Evolutionary conservation across 64 coral and sea anemone species (phyloP).

Genomic region (Stichodactyla helianthus): DNA sequence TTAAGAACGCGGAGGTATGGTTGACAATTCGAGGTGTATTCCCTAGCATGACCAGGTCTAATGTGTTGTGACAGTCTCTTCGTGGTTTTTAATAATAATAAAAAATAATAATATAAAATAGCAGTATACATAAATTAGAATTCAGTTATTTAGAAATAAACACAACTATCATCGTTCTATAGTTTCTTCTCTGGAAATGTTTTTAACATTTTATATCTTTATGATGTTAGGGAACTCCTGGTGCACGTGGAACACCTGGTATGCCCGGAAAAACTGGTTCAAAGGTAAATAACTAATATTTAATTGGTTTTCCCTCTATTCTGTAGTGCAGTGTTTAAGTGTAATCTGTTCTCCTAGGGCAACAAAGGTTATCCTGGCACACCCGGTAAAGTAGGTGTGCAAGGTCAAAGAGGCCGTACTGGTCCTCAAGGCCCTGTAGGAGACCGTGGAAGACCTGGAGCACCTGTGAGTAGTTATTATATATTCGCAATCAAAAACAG

Average conservation of each 20-base stretch:
- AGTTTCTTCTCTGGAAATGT: no score
- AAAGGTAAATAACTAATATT: constrained; percentile 26
- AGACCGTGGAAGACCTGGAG: constrained; percentile 54
- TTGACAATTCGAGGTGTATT: no score
- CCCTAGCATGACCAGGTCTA: no score
- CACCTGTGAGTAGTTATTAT: constrained; percentile 1
- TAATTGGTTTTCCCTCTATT: no score
- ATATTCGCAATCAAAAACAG: no score
- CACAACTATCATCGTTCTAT: no score
- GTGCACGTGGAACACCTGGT: constrained; percentile 30
- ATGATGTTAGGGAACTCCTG: constrained; percentile 30
- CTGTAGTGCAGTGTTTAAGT: not conserved
- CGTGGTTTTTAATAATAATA: no score
- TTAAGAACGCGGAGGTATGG: no score
- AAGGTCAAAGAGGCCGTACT: constrained; percentile 41
- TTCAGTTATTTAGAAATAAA: no score
- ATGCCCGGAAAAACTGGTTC: constrained; percentile 12
- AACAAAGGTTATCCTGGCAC: constrained; percentile 29
- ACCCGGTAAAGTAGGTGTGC: constrained; percentile 2
- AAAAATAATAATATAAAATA: no score
- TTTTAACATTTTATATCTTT: not conserved
- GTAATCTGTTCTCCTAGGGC: constrained; percentile 5
- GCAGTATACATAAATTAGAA: no score
- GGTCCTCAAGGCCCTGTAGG: constrained; percentile 35
- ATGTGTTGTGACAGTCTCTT: no score